These are phyloP conservation scores for Macquaria australasica DNA, from an alignment of 2,113 vertebrate species.

Conservation along the genomic window DNA sequence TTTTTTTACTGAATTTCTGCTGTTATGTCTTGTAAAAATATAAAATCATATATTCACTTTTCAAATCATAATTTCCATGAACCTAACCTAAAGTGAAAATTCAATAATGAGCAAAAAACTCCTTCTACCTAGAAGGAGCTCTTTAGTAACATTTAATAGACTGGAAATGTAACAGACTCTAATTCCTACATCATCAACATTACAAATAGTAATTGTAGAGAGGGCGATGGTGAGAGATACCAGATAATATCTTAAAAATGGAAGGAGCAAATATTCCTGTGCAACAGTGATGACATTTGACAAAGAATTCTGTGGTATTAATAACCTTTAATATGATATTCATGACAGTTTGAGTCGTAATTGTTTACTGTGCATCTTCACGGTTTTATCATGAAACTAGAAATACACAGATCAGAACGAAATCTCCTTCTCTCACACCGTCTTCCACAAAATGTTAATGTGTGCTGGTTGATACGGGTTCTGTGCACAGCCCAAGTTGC, in stretches of 20 bases:
- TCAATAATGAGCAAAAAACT: not conserved
- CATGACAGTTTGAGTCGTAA: not conserved
- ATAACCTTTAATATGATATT: not conserved
- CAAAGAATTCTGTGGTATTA: not conserved
- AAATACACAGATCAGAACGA: not conserved
- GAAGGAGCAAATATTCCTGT: not conserved
- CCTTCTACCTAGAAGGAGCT: not conserved
- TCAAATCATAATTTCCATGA: not conserved
- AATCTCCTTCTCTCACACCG: not conserved
- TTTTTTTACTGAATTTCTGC: no score
- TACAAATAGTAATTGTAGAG: not conserved
- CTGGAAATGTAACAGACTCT: not conserved
- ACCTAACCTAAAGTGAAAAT: not conserved
- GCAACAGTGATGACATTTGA: not conserved
- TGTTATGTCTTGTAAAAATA: not conserved
- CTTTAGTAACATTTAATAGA: not conserved
- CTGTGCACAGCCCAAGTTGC: conserved; percentile 7
- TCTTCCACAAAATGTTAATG: not conserved
- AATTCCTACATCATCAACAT: not conserved
- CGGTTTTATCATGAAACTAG: not conserved
- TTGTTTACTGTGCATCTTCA: not conserved
- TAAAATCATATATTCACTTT: not conserved
- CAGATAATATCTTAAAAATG: not conserved
- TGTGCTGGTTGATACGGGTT: not conserved
- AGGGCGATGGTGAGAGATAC: not conserved